These are phyloP conservation scores for Carassius auratus DNA, from an alignment of 2,113 vertebrate genomes.

Conservation along the genomic window DNA sequence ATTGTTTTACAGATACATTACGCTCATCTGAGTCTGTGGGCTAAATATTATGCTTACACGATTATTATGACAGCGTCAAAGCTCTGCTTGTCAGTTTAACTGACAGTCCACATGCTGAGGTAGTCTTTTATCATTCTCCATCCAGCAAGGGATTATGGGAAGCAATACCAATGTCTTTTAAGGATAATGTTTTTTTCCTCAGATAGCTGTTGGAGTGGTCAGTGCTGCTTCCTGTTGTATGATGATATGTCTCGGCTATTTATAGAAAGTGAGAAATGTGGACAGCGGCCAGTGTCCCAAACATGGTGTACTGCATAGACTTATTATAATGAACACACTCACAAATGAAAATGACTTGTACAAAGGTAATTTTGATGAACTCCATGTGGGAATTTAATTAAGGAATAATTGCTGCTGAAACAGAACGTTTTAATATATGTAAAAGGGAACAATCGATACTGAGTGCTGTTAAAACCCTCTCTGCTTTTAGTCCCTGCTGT, in stretches of 20 bases:
- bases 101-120: conserved; percentile 19
- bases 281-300: conserved; percentile 2
- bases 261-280: conserved; percentile 51
- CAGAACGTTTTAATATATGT: conserved; percentile 22
- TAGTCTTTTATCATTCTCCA: conserved; percentile 26
- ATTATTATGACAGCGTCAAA: conserved; percentile 27
- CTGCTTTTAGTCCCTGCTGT: conserved; percentile 24
- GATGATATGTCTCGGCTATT: conserved; percentile 43
- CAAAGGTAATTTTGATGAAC: not conserved
- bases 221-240: conserved; percentile 30
- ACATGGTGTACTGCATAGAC: not conserved
- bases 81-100: not conserved
- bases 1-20: not conserved
- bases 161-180: conserved; percentile 3
- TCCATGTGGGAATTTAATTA: conserved; percentile 19
- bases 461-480: conserved; percentile 51
- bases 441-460: conserved; percentile 34
- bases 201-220: conserved; percentile 28
- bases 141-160: conserved; percentile 25
- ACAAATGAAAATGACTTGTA: not conserved
- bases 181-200: not conserved
- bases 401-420: conserved; percentile 35
- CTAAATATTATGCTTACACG: conserved; percentile 2
- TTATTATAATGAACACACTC: not conserved
- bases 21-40: not conserved